Percentiles rank a stretch among this genome's conserved stretches.
Conservation (phyloP, 2,888 invertebrate species). For the Catocala fraxini region DNA sequence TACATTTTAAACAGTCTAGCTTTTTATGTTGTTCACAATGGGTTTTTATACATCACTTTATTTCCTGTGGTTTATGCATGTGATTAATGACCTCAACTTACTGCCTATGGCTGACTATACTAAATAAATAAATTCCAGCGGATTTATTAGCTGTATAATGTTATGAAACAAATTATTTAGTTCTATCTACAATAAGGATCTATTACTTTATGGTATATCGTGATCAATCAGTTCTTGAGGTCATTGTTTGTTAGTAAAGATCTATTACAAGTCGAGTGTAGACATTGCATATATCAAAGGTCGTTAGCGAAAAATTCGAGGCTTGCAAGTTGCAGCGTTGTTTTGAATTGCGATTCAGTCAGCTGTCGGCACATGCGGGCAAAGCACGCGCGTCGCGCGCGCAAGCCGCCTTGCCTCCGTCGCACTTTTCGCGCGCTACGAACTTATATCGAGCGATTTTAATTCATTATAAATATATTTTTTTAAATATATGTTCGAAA, state of each 20-base stretch:
- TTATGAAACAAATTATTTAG: slow-evolving; percentile 6
- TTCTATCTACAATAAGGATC: slow-evolving; percentile 15
- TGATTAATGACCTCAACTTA: slow-evolving; percentile 27
- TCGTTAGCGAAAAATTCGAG: slow-evolving; percentile 77
- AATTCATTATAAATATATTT: slow-evolving; percentile 18
- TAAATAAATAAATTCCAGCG: slow-evolving; percentile 19
- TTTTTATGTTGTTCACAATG: neutral
- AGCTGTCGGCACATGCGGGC: slow-evolving; percentile 83
- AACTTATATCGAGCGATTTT: slow-evolving; percentile 53
- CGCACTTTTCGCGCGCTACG: slow-evolving; percentile 70
- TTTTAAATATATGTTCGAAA: slow-evolving; percentile 18
- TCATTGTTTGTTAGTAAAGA: slow-evolving; percentile 14
- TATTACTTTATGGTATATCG: slow-evolving; percentile 7
- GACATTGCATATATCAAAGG: slow-evolving; percentile 53
- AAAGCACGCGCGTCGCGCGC: slow-evolving; percentile 84
- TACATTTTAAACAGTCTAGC: neutral
- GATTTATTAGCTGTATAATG: slow-evolving; percentile 20
- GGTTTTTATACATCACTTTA: neutral
- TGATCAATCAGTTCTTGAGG: slow-evolving; percentile 5
- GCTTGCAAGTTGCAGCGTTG: slow-evolving; percentile 75
- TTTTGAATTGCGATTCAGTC: slow-evolving; percentile 86
- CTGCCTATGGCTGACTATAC: neutral
- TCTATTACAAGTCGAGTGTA: slow-evolving; percentile 13
- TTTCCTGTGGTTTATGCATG: slow-evolving; percentile 22
- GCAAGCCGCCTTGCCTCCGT: slow-evolving; percentile 63